These are phyloP conservation scores for Manis pentadactyla DNA, from an alignment of 2,797 vertebrate genomes.

Conservation along the genomic window DNA sequence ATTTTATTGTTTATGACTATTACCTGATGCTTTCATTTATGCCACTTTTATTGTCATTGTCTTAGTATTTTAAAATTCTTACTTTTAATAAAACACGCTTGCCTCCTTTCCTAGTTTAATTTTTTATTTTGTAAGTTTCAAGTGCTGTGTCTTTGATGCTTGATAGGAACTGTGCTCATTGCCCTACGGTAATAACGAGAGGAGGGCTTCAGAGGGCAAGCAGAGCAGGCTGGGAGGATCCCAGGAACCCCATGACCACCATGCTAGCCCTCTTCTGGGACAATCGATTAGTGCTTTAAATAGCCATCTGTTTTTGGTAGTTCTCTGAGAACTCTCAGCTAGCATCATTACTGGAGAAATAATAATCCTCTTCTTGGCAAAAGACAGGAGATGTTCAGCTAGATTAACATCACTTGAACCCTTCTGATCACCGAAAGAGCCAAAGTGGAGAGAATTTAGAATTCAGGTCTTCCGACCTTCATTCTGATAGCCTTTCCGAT, in stretches of 20 bases:
- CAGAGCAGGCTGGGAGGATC: neutral
- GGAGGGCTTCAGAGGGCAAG: neutral
- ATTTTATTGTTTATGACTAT: neutral
- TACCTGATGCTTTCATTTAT: constrained; percentile 18
- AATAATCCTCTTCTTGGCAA: neutral
- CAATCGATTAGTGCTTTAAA: neutral
- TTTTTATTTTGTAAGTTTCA: neutral
- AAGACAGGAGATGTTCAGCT: neutral
- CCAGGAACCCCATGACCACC: neutral
- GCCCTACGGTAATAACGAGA: neutral
- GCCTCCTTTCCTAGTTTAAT: neutral
- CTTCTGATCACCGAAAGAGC: neutral
- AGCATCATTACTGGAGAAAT: neutral
- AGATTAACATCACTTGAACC: neutral
- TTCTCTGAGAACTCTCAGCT: constrained; percentile 10
- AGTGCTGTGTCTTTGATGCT: neutral
- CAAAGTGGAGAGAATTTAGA: neutral
- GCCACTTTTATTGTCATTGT: neutral
- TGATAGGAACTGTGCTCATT: neutral
- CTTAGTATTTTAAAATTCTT: constrained; percentile 15
- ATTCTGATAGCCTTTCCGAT: neutral
- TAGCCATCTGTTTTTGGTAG: neutral
- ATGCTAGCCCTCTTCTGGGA: neutral
- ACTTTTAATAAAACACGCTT: neutral
- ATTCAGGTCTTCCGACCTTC: neutral